Base-by-base conservation (phyloP, 1,140 invertebrate genomes). In the Drosophila auraria region DNA sequence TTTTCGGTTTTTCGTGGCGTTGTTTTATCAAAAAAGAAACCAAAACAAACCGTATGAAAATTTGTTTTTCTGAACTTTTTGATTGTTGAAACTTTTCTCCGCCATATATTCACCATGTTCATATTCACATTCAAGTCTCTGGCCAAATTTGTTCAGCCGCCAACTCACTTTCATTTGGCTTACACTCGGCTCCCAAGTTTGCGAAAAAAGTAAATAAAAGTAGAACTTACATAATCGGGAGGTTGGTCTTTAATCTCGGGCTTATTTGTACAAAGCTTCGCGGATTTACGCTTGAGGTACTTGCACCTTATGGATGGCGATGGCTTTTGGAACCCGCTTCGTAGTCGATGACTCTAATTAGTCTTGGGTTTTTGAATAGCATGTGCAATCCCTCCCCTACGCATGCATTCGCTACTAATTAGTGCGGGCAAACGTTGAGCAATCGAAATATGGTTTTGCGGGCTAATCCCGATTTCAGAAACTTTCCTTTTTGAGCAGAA, bases 281-380 rank as follows among this genome's bases (percentile, higher is more conserved):
- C 86, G 83, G 83, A 87, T 87, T 87, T 87, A 79, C 83, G 83
- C 83, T 84, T 78, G 61, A 89, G 65, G 83, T 89, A 89, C 71
- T 89, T 87, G 78, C 82, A 75, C 73, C 73, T 78, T 81, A 78
- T 75, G 76, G 58, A 58, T 62, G 51, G 20, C 69, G 53, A 57
- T 58, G 53, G 42, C 65, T 64, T 84, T 63, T 63, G 66, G 56
- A 61, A 64, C 33, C 54, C 44, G 60, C 65, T 40, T 51, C 53
- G 27, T 63, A 58, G 61, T 63, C 33, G 50, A 66, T 77, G 72
- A 80, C 77, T 83, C 69, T 76, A 87, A 87, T 87, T 87, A 83
- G 84, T 59, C 42, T 42, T 38, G 42, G 54, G 40, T 33, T 47
- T 77, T 73, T 60, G 53, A 49, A 74, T 74, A 73, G 50, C 17